Percentiles rank a stretch among this genome's conserved stretches.
These are phyloP conservation scores for Cyanoderma ruficeps DNA, from an alignment of 2,113 vertebrate genomes.

Conservation along the genomic window DNA sequence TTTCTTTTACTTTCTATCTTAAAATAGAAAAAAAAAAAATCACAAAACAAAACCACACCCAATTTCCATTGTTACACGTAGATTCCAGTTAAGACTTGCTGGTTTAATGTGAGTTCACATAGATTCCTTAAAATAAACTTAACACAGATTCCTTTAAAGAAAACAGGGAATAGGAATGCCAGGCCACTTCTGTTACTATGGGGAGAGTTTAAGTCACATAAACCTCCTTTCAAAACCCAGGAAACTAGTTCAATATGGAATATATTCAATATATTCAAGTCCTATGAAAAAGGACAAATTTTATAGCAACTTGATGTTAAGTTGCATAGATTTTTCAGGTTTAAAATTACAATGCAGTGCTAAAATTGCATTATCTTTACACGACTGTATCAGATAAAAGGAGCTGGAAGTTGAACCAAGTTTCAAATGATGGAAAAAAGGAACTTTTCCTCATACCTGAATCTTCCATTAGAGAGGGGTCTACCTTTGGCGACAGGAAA, in stretches of 20 bases:
- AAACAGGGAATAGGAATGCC: not conserved
- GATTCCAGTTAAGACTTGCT: not conserved
- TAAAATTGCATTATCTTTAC: not conserved
- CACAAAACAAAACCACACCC: not conserved
- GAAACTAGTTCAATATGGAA: not conserved
- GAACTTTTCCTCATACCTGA: slow-evolving; percentile 72
- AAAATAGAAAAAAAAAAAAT: not conserved
- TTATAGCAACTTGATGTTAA: not conserved
- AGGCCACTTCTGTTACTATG: not conserved
- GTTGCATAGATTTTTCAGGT: not conserved
- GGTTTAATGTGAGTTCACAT: not conserved
- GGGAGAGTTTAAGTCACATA: not conserved
- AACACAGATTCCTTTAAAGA: not conserved
- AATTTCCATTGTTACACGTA: accelerated
- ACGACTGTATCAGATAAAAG: not conserved
- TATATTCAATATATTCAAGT: not conserved
- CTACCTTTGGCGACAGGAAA: slow-evolving; percentile 86
- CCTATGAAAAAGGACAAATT: not conserved
- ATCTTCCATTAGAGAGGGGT: slow-evolving; percentile 84
- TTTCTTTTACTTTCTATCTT: not conserved
- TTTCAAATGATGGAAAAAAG: not conserved
- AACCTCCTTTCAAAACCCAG: not conserved
- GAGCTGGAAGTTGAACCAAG: not conserved
- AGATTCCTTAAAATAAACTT: not conserved
- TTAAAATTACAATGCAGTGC: not conserved